A percentile compares a stretch with the other conserved stretches of the same genome.
Conservation (phyloP, 92 coral and sea anemone species). For the Porites rus region DNA sequence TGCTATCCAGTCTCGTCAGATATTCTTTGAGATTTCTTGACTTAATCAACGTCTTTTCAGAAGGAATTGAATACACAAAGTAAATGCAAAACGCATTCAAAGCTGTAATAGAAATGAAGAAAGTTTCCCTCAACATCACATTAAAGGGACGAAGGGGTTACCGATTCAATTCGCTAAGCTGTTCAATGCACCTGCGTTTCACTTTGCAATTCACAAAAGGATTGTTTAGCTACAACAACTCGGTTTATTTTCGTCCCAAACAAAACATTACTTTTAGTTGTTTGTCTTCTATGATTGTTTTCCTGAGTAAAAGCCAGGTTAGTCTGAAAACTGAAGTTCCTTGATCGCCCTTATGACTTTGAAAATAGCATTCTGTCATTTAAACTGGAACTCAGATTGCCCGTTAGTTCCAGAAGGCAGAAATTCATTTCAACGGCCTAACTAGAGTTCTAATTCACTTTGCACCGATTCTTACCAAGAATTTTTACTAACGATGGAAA, state of each 20-base stretch:
- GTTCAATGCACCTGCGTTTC: neutral
- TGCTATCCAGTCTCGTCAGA: neutral
- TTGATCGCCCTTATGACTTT: too few relatives aligned
- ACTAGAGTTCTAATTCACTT: neutral
- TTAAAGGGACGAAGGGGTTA: neutral
- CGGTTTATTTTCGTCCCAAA: conserved; percentile 11
- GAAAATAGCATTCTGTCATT: too few relatives aligned
- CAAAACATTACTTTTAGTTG: conserved; percentile 18
- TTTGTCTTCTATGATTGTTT: neutral
- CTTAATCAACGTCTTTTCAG: neutral
- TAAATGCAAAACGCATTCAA: neutral
- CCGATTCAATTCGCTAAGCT: neutral
- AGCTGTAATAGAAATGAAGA: neutral
- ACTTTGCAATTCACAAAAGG: neutral
- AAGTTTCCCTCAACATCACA: neutral
- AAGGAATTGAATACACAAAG: neutral
- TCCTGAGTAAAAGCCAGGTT: conserved; percentile 3
- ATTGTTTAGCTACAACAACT: neutral
- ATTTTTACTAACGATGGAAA: neutral
- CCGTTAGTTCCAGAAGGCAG: neutral
- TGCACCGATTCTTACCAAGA: neutral
- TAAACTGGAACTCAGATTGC: too few relatives aligned
- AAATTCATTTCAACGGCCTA: neutral
- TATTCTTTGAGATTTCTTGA: too few relatives aligned
- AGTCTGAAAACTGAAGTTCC: neutral